Evolutionary conservation across 2,888 invertebrate species (phyloP).

Genomic region (Poecilobothrus nobilitatus): DNA sequence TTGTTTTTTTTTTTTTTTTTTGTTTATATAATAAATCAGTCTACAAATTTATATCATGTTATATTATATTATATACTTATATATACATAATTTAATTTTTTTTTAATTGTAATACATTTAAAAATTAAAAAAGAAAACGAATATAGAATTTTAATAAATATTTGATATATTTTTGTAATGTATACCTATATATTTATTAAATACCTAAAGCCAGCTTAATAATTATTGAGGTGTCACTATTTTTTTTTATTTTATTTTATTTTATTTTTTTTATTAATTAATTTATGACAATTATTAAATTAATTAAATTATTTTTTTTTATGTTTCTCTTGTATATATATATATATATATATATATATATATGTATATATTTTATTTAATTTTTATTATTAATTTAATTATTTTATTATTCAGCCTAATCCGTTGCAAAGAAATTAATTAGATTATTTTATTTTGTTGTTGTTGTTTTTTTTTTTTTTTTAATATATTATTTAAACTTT

Average conservation of each 20-base stretch:
- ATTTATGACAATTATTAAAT: background rate
- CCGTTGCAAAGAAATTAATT: too few species aligned
- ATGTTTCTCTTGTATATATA: constrained; percentile 12
- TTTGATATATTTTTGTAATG: too few species aligned
- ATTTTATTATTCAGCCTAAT: constrained; percentile 9
- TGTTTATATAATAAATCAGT: background rate
- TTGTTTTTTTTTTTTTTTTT: background rate
- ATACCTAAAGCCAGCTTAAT: constrained; percentile 11
- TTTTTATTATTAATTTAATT: constrained; percentile 10
- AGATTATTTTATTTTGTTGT: constrained; percentile 3
- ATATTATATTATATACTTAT: too few species aligned
- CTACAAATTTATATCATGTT: background rate
- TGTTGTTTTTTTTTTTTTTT: too few species aligned
- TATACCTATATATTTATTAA: too few species aligned
- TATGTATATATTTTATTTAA: background rate
- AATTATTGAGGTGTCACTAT: constrained; percentile 3
- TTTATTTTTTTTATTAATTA: constrained; percentile 7
- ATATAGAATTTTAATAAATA: constrained; percentile 7
- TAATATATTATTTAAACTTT: too few species aligned
- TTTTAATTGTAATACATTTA: too few species aligned
- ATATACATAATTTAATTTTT: too few species aligned
- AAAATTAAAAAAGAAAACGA: too few species aligned
- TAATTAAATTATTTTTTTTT: background rate
- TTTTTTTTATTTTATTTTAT: constrained; percentile 10
- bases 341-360: constrained; percentile 12